These are phyloP conservation scores for Alethe diademata DNA, from an alignment of 2,113 vertebrate genomes.

Conservation along the genomic window DNA sequence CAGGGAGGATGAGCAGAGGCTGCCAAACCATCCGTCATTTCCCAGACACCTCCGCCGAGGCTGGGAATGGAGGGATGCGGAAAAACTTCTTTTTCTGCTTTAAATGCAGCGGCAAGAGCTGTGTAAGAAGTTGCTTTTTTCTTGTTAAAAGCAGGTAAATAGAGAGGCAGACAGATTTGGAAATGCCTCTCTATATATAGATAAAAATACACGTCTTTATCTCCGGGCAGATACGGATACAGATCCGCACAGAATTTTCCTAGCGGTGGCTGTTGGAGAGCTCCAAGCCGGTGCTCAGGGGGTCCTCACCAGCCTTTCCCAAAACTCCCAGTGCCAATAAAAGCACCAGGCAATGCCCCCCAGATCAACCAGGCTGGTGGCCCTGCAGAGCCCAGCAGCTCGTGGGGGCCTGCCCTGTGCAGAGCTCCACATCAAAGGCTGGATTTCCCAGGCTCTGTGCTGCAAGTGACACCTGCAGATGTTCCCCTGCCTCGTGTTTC, in stretches of 20 bases:
- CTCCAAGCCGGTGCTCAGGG: rapidly evolving
- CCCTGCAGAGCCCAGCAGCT: neutral
- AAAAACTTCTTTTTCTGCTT: neutral
- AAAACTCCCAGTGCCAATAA: neutral
- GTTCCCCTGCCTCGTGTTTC: neutral
- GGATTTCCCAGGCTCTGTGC: neutral
- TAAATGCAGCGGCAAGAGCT: neutral
- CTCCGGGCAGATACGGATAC: neutral
- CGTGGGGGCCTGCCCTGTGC: neutral
- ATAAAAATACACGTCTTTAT: neutral
- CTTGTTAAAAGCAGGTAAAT: neutral
- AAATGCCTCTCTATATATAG: neutral
- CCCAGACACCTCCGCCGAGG: neutral
- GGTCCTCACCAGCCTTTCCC: neutral
- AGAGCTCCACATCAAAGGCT: neutral
- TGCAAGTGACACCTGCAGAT: neutral
- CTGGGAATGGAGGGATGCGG: neutral
- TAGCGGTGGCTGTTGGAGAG: neutral
- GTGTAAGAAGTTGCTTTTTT: neutral
- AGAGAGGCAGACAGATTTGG: neutral
- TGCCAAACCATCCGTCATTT: neutral
- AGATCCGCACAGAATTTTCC: neutral
- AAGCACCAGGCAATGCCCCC: neutral
- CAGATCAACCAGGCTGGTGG: neutral
- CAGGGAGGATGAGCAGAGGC: neutral